Base-by-base conservation (phyloP, 64 coral and sea anemone genomes). In the Cladopsammia gracilis region DNA sequence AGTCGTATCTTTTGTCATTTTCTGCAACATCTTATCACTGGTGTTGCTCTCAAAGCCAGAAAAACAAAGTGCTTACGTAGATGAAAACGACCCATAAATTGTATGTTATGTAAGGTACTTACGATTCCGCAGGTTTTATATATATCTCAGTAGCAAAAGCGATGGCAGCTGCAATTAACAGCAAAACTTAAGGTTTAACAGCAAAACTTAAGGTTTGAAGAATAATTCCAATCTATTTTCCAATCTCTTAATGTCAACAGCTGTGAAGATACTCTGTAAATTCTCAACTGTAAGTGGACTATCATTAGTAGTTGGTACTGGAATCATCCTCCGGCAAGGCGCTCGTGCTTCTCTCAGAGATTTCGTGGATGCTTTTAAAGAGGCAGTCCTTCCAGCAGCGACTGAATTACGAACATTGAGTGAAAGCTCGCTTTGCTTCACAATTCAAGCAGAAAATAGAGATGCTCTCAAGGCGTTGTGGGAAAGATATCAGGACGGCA, bases 371-470 rank as follows among this genome's bases (percentile, higher is more conserved):
- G 8, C 42, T 48, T 74, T 74, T 49, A 74, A 74, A 6, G 71
- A 48, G 18, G 44, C 71, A 15, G 42, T 74, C 5, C 71, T 74
- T 74, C 71, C 71, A 48, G 71, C 71, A 74, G 71, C 71, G 5
- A 49, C 42, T 42, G 18, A 48, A 4, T 7, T 74, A 18, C 15
- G 71, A 0, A 25, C 71, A 14, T 46, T 74, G 15, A 43, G 71
- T 7, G 42, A 74, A 7, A 43, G 71, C 4, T 74, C 71, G 4
- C 13, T 74, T 16, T 74, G 71, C 71, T 74, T 74, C 7, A 74
- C 71, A 48, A 42, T 74, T 48, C 71, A 74, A 43, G 71, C 44
- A 48, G 71, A 74, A 49, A 48, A 74, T 74, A 74, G 45, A 16
- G 3, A 25, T 18, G 71, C 42, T 19, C 71, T 74, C 0, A 25